Conservation (phyloP, 2,113 vertebrate genomes). For the Mus musculus region DNA sequence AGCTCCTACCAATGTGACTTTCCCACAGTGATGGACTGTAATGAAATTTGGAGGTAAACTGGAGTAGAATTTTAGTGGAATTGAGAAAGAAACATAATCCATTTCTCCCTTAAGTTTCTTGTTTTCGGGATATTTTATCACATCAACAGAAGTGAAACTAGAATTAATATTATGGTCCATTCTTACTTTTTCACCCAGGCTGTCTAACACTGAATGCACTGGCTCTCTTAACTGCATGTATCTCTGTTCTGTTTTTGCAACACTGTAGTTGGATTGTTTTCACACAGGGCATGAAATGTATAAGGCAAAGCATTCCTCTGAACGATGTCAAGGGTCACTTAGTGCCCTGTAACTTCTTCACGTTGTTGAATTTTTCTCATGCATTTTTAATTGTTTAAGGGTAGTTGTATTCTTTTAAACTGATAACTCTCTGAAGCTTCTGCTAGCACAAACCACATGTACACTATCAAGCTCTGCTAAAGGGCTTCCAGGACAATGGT, state of each 20-base stretch:
- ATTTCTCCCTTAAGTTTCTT: background rate
- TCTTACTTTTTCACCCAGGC: slow-evolving; percentile 14
- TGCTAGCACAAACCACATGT: background rate
- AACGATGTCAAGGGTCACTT: background rate
- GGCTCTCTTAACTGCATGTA: background rate
- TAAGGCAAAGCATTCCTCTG: background rate
- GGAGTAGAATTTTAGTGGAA: background rate
- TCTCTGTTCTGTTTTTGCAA: background rate
- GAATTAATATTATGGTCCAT: background rate
- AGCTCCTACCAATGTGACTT: background rate
- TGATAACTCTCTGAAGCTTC: background rate
- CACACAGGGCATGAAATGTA: slow-evolving; percentile 11
- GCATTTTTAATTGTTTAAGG: background rate
- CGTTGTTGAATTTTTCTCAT: background rate
- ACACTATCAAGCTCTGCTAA: background rate
- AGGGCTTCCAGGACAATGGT: background rate
- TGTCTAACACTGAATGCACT: slow-evolving; percentile 9
- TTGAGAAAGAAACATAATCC: background rate
- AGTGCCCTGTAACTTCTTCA: background rate
- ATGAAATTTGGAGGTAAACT: background rate
- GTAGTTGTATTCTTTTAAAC: background rate
- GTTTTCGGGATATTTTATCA: background rate
- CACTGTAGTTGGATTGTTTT: background rate
- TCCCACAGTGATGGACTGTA: background rate
- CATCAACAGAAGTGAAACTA: background rate